Base-by-base conservation (phyloP, 2,797 vertebrate species). In the Borostomias antarcticus region DNA sequence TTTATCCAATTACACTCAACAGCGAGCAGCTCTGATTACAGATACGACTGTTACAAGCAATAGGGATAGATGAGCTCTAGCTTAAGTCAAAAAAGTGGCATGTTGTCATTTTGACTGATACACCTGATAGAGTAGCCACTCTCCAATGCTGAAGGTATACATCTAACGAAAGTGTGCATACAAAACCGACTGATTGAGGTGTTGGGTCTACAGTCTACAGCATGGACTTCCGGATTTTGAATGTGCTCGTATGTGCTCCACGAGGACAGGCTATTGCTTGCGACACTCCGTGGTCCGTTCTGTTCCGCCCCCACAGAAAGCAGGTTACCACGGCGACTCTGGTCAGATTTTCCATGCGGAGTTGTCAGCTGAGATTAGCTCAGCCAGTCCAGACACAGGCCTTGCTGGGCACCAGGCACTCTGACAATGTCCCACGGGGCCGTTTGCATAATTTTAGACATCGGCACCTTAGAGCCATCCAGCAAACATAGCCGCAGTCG, bases 301-400 rank as follows among this genome's bases (percentile, higher is more conserved):
- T 37, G 25, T 37, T 47, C 21, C 50, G 40, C 71, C 62, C 28
- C 65, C 56, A 53, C 58, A 48, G 28, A n/a, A 52, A 62, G 76
- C 85, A 85, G 82, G 83, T 88, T 87, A 79, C 67, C 72, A 58
- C 68, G 33, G 75, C 28, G 17, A 62, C 56, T 28, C n/a, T 8
- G 73, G 73, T 78, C 77, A 86, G 77, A 86, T 86, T 80, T 74
- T 73, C 77, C 80, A 25, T 81, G 72, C 84, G 69, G 83, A 76
- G 68, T 81, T 88, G 89, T 89, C 89, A 89, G 52, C 78, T 78
- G 74, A 21, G 69, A 86, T 89, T 76, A 87, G 79, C 66, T 86
- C 86, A 85, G 50, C 67, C 61, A 26, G 70, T 77, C 76, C 76
- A 79, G 82, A 83, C 72, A 50, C 57, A 52, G 32, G 21, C 35